Conservation (phyloP, 2,113 vertebrate genomes). For the rabbit (Oryctolagus cuniculus) region mOryCun1.1 NC_091449.1:62483001-62483500, state of each 20-base stretch:
- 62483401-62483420: not conserved
- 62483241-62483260: too few relatives aligned
- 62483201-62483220: not conserved
- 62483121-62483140: not conserved
- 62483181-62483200: not conserved
- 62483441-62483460: too few relatives aligned
- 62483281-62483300: not conserved
- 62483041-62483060: too few relatives aligned
- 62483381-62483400: not conserved
- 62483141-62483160: too few relatives aligned
- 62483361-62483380: too few relatives aligned
- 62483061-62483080: not conserved
- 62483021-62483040: not conserved
- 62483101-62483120: not conserved
- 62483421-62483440: too few relatives aligned
- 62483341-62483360: not conserved
- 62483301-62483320: not conserved
- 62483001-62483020: not conserved
- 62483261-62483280: not conserved
- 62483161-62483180: not conserved
- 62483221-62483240: not conserved
- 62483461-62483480: too few relatives aligned
- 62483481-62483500: too few relatives aligned
- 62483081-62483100: not conserved
- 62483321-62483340: not conserved